Base-by-base conservation (phyloP, 2,797 vertebrate species). In the Luscinia luscinia region DNA sequence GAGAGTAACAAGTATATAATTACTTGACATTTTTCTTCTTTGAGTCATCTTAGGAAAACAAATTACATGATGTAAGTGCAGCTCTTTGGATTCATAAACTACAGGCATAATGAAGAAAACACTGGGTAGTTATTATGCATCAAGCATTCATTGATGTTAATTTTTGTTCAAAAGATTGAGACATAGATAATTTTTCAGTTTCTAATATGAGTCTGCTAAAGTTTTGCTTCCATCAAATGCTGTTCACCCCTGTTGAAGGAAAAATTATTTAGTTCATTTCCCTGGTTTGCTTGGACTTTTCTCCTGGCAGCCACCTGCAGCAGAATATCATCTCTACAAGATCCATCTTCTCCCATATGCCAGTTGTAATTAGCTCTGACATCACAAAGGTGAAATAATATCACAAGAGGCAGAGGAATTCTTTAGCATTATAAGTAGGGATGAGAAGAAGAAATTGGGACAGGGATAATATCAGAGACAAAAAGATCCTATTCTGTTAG, bases 21-120 rank as follows among this genome's bases (percentile, higher is more conserved):
- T 97, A 96, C 90, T 92, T 94, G 93, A 87, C 77, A 97, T 97
- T 98, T 97, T 97, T 97, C 94, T 97, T 97, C 84, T 93, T 94
- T 1, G 4, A 96, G 87, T 83, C 94, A 80, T 96, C 86, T 87
- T 80, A 94, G 84, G 93, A 96, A 97, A 98, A 97, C 89, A 97
- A 97, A 96, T 97, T 81, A 73, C 64, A 28, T 93, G 45, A 94
- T 62, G 41, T 90, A 95, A 97, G 76, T 90, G 78, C 57, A 91
- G 66, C 77, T 97, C 84, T 97, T 85, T 81, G 84, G 96, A 85
- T 97, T 96, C 58, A 15, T 96, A 92, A 96, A 97, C 94, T 94
- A 90, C 63, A 84, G 85, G 61, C 59, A 95, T 94, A 97, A 97
- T 96, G 87, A 97, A 95, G 94, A 96, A 97, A 96, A 94, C 58